Evolutionary conservation across 2,113 vertebrate species (phyloP), one percentile per base, ranked within the genome.

Genomic region (Heteronetta atricapilla): DNA sequence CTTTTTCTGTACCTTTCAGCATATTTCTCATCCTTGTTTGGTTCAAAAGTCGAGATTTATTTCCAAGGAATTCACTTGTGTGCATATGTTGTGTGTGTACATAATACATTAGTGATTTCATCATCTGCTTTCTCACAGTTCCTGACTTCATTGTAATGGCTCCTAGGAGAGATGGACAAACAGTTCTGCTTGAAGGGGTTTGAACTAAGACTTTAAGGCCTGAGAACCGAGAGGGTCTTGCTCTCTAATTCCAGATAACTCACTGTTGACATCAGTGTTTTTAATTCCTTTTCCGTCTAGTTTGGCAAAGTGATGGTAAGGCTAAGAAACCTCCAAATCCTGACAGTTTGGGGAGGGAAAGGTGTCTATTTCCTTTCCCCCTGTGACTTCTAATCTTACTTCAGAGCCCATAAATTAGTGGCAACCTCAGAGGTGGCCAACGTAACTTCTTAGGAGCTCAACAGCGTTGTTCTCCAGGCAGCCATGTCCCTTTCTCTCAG

Each of bases 151-250:
- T 74, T 86, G 42, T 67, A 94, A 86, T 53, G 46, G 42, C 60
- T 94, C 68, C 64, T 90, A 63, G 79, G 85, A 90, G 72, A 86
- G 38, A 88, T n/a, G 33, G 40, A 48, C 72, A 86, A 88, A 80
- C 84, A 40, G 83, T 42, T 88, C 68, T 80, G 40, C 34, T 85
- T 86, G 29, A 81, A 83, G 38, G 55, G 83, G 20, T 90, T 50
- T 76, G 34, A 87, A 83, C 90, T 79, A 36, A 66, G 36, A 82
- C 17, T 69, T 87, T 9, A 76, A 44, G 21, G 21, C 8, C 58
- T 69, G 55, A 95, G 40, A 85, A 74, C 15, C 0, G 4, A 22
- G 7, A 3, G 5, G n/a, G 21, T 63, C 36, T 78, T 86, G 20
- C 26, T 86, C 88, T 94, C 72, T 69, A 50, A 62, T 82, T 92